Evolutionary conservation across 2,797 vertebrate species (phyloP).

Genomic region (Cuniculus paca): DNA sequence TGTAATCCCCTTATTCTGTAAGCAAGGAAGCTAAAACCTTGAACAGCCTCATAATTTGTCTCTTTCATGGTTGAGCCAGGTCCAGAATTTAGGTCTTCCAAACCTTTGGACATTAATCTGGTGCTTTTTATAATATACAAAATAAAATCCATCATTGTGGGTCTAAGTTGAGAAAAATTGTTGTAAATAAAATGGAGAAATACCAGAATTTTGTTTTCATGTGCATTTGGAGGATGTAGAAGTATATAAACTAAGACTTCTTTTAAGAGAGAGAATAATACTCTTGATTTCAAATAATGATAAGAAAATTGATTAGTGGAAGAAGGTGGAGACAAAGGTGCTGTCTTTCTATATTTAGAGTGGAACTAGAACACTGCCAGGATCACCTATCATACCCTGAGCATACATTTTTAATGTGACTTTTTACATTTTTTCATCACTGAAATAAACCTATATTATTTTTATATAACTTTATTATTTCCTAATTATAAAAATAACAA

Average conservation of each 20-base stretch:
- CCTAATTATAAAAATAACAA: slow-evolving; percentile 12
- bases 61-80: neutral
- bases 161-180: neutral
- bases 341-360: neutral
- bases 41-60: neutral
- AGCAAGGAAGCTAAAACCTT: neutral
- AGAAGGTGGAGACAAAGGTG: neutral
- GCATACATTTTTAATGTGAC: neutral
- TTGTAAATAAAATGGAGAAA: neutral
- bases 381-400: neutral
- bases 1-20: neutral
- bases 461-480: slow-evolving; percentile 9
- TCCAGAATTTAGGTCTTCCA: slow-evolving; percentile 4
- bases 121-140: neutral
- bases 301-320: neutral
- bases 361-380: neutral
- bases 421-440: slow-evolving; percentile 24
- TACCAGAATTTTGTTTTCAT: neutral
- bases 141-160: slow-evolving; percentile 19
- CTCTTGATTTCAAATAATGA: neutral
- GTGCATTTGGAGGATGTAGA: neutral
- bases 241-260: neutral
- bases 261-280: neutral
- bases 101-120: neutral
- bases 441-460: slow-evolving; percentile 33